phyloP scores from a whole-genome alignment of 2,888 invertebrate species.

The Calameuta filiformis region DNA sequence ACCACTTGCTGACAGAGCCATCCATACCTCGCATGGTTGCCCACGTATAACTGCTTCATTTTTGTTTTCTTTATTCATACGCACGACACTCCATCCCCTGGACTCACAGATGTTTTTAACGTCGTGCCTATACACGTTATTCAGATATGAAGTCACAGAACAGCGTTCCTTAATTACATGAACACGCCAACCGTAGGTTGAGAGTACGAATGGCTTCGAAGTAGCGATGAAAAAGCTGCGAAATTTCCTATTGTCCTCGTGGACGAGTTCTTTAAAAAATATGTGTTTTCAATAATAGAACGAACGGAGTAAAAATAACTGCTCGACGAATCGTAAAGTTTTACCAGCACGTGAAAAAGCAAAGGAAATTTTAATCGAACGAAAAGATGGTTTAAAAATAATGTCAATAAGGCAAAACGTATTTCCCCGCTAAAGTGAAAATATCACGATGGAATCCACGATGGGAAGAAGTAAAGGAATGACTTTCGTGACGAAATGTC shows the following conservation, averaged over 20 bases:
- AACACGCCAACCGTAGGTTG: neutral
- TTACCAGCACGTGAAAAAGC: neutral
- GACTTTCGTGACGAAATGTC: neutral
- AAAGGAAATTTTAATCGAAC: neutral
- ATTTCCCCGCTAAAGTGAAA: neutral
- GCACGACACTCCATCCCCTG: neutral
- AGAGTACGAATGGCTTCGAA: neutral
- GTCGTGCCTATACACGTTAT: neutral
- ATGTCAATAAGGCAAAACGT: neutral
- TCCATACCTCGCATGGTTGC: neutral
- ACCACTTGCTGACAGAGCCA: neutral
- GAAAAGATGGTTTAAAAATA: neutral
- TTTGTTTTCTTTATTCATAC: neutral
- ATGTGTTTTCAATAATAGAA: neutral
- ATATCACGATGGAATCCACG: neutral
- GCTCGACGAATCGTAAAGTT: neutral
- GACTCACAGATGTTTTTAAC: neutral
- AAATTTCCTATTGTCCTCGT: neutral
- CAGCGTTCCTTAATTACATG: neutral
- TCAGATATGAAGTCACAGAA: neutral
- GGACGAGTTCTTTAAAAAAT: neutral
- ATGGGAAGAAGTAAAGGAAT: neutral
- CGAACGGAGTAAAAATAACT: neutral
- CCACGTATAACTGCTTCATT: neutral
- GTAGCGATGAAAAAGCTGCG: neutral